Evolutionary conservation across 2,888 invertebrate species (phyloP), one percentile per base, ranked within the genome.

Genomic region (Scelioninae gen. 1): DNA sequence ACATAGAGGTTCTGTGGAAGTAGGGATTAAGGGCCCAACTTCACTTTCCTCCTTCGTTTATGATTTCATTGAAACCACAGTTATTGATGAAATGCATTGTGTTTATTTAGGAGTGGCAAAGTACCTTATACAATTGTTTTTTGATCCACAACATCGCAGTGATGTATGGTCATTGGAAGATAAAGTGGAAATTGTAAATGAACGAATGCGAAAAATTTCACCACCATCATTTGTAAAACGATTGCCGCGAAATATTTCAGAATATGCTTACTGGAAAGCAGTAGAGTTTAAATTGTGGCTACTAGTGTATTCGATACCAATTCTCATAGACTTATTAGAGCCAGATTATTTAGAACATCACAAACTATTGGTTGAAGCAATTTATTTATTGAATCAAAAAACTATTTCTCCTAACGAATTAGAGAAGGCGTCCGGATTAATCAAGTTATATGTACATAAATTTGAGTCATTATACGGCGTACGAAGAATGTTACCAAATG

Each of bases 361-460:
- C n/a, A n/a, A n/a, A n/a, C n/a, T n/a, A n/a, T n/a, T n/a, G n/a
- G n/a, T n/a, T n/a, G n/a, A n/a, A n/a, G 83, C 55, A 8, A 79
- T 87, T 15, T 63, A 72, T 47, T 10, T 85, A 0, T 34, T 85
- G 10, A 77, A 71, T 74, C 53, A 69, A 31, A 13, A 49, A 0
- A 84, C 83, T 47, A 80, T 87, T 13, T 78, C 83, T 7, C 6
- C 9, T 38, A 9, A 38, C 9, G 38, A 38, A 7, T 7, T 38
- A 7, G 38, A 5, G 9, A 38, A 5, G 5, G 38, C 38, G 9
- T 5, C 5, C 5, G 9, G 6, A 38, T 38, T 38, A 38, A 7
- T 38, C 5, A 38, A 7, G 5, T 7, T 7, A 9, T 38, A 38
- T 9, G 38, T 38, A 9, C 2, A 8, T 13, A 0, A n/a, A n/a